phyloP scores from a whole-genome alignment of 2,888 invertebrate species.

The Ectemnius continuus region DNA sequence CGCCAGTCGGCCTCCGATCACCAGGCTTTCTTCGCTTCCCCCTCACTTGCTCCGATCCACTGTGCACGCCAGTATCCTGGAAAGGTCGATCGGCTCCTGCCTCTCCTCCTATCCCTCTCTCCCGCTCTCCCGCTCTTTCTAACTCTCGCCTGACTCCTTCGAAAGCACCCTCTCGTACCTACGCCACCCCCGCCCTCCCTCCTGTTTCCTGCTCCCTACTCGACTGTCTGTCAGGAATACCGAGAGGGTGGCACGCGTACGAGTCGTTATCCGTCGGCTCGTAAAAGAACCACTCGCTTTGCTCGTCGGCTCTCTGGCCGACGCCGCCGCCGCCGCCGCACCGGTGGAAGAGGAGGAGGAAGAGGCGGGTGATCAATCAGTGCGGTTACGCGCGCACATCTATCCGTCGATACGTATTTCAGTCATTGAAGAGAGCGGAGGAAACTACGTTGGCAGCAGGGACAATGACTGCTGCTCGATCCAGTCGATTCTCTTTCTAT shows the following conservation, averaged over 20 bases:
- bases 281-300: slow-evolving; percentile 37
- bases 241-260: slow-evolving; percentile 69
- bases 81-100: slow-evolving; percentile 27
- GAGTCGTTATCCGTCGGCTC: slow-evolving; percentile 68
- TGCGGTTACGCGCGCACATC: slow-evolving; percentile 41
- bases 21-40: slow-evolving; percentile 12
- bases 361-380: slow-evolving; percentile 69
- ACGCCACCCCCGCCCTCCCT: background rate
- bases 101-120: no score
- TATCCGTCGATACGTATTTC: slow-evolving; percentile 8
- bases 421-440: slow-evolving; percentile 27
- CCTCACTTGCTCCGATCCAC: slow-evolving; percentile 27
- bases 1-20: slow-evolving; percentile 31
- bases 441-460: no score
- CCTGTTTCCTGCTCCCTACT: background rate
- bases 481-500: slow-evolving; percentile 7
- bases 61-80: slow-evolving; percentile 29
- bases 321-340: slow-evolving; percentile 5
- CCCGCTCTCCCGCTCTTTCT: background rate
- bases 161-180: slow-evolving; percentile 21
- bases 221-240: slow-evolving; percentile 49
- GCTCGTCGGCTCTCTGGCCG: background rate
- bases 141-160: slow-evolving; percentile 29
- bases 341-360: slow-evolving; percentile 24
- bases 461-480: slow-evolving; percentile 33